Percentiles rank a stretch among this genome's conserved stretches.
Evolutionary conservation across 2,888 invertebrate species (phyloP).

Genomic region (Julus scandinavius): DNA sequence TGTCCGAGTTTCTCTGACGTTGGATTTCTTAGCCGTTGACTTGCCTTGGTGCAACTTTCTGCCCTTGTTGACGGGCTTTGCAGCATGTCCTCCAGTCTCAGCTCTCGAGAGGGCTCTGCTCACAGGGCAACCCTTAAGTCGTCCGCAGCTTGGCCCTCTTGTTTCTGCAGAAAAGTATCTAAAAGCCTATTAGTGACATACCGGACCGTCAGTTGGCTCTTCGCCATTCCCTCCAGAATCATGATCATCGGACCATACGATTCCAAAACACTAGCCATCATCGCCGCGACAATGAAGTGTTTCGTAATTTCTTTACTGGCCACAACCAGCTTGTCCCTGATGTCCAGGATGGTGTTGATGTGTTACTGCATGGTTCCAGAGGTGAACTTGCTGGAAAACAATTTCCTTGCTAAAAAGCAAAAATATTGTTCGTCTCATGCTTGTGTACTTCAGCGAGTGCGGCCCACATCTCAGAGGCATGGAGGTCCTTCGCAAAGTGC

Average conservation of each 20-base stretch:
- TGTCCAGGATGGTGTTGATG: background rate
- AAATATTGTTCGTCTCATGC: background rate
- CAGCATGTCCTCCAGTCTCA: background rate
- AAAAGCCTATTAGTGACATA: background rate
- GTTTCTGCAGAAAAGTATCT: background rate
- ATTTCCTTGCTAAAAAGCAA: background rate
- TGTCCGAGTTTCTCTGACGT: background rate
- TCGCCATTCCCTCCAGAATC: background rate
- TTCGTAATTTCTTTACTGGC: background rate
- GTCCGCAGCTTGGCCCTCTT: background rate
- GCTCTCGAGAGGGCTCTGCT: background rate
- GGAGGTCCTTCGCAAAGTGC: background rate
- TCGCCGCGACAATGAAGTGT: background rate
- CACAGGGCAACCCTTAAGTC: background rate
- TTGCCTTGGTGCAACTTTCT: background rate
- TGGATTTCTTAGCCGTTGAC: no score
- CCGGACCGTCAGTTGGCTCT: background rate
- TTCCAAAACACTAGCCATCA: background rate
- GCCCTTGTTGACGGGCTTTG: background rate
- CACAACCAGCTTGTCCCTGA: background rate
- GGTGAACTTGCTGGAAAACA: background rate
- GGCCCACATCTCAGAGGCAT: background rate
- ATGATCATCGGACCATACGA: no score
- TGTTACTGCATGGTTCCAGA: background rate
- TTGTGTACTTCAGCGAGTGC: background rate